Conservation (phyloP, 2,888 invertebrate genomes). For the Ptilodon capucinus region DNA sequence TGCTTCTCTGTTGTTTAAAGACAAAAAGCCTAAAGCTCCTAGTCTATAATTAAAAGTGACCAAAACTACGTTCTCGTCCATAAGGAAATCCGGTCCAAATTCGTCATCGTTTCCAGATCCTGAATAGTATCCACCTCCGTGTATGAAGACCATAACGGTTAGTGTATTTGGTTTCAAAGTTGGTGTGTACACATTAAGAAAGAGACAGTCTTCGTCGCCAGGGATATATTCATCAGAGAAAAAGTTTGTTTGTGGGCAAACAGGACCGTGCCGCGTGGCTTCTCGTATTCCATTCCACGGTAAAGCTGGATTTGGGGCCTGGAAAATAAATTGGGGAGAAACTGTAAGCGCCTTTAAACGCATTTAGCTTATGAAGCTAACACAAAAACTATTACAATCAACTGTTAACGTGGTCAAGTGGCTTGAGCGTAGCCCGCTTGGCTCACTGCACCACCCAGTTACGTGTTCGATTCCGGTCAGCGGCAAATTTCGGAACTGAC, state of each 20-base stretch:
- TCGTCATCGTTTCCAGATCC: constrained; percentile 42
- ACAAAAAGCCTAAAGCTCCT: constrained; percentile 75
- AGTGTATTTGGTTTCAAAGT: neutral
- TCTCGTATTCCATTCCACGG: constrained; percentile 47
- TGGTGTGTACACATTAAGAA: constrained; percentile 49
- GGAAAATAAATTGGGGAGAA: neutral
- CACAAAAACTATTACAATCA: too few relatives aligned
- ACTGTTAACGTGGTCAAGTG: too few relatives aligned
- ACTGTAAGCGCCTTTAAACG: too few relatives aligned
- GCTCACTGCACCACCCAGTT: too few relatives aligned
- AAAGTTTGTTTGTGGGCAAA: constrained; percentile 9
- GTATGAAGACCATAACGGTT: constrained; percentile 42
- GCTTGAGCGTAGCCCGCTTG: too few relatives aligned
- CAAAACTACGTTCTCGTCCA: constrained; percentile 17
- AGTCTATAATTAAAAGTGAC: constrained; percentile 72
- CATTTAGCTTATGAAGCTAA: too few relatives aligned
- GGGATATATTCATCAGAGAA: constrained; percentile 9
- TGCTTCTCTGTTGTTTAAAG: constrained; percentile 65
- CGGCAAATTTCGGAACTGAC: too few relatives aligned
- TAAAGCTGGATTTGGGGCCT: constrained; percentile 24
- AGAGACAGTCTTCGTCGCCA: constrained; percentile 49
- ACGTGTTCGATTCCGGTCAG: too few relatives aligned
- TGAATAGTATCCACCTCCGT: constrained; percentile 40
- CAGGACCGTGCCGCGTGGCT: constrained; percentile 28
- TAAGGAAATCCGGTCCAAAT: constrained; percentile 39